Evolutionary conservation across 2,888 invertebrate species (phyloP).

Genomic region (Hypselothyrea guttata): DNA sequence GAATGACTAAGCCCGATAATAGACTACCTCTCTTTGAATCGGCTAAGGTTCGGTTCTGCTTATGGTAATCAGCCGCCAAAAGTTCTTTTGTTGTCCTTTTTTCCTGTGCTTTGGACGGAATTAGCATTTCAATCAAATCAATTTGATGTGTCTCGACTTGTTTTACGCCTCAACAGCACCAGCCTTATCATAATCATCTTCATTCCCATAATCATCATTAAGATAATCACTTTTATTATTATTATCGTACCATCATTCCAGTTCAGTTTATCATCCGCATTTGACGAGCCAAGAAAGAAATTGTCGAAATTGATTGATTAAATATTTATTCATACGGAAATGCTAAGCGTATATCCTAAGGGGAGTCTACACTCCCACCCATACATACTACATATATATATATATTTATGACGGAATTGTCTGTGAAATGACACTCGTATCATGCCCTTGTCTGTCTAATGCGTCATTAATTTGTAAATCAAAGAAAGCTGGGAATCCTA

Average conservation of each 20-base stretch:
- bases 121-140: constrained; percentile 78
- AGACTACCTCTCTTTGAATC: constrained; percentile 1
- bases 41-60: constrained; percentile 8
- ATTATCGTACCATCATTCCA: constrained; percentile 41
- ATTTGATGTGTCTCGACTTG: constrained; percentile 72
- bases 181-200: constrained; percentile 32
- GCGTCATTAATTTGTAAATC: constrained; percentile 30
- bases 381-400: too few species aligned
- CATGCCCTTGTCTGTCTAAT: constrained; percentile 10
- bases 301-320: constrained; percentile 59
- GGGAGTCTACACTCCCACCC: constrained; percentile 17
- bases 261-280: constrained; percentile 32
- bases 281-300: constrained; percentile 57
- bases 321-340: constrained; percentile 66
- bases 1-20: constrained; percentile 43
- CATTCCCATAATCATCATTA: constrained; percentile 20
- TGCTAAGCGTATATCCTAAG: constrained; percentile 49
- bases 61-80: constrained; percentile 40
- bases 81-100: constrained; percentile 36
- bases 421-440: constrained; percentile 19
- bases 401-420: constrained; percentile 42
- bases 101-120: constrained; percentile 28
- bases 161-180: constrained; percentile 55
- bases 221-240: constrained; percentile 26
- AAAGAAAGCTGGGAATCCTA: background rate